Evolutionary conservation across 2,888 invertebrate genomes (phyloP).

Genomic region (Parnassius glacialis): DNA sequence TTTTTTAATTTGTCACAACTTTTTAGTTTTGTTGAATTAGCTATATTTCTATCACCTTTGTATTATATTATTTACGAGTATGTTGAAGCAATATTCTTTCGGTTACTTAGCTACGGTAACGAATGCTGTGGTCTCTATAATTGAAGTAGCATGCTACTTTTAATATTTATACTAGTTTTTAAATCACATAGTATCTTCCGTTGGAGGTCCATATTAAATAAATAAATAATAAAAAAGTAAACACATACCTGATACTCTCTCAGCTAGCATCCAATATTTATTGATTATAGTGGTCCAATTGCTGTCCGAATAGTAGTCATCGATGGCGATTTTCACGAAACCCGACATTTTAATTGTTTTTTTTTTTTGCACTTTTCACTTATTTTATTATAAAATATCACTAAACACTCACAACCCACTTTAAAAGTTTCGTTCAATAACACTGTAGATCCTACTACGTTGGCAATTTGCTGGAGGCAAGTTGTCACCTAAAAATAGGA

Average conservation of each 20-base stretch:
- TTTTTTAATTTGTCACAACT: too few relatives aligned
- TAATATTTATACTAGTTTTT: too few relatives aligned
- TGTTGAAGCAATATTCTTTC: too few relatives aligned
- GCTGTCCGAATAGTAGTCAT: slow-evolving; percentile 82
- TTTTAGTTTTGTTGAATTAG: too few relatives aligned
- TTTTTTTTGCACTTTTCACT: slow-evolving; percentile 35
- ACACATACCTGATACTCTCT: slow-evolving; percentile 85
- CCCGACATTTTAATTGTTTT: slow-evolving; percentile 76
- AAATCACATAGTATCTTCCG: too few relatives aligned
- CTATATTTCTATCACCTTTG: too few relatives aligned
- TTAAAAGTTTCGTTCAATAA: slow-evolving; percentile 41
- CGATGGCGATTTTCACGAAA: slow-evolving; percentile 84
- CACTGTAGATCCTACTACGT: slow-evolving; percentile 43
- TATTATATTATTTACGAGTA: too few relatives aligned
- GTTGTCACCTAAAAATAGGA: slow-evolving; percentile 67
- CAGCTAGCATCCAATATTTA: slow-evolving; percentile 86
- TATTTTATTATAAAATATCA: slow-evolving; percentile 36
- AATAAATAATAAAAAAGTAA: background rate
- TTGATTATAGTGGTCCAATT: slow-evolving; percentile 84
- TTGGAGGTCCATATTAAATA: background rate
- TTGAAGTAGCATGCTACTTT: too few relatives aligned
- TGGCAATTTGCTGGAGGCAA: slow-evolving; percentile 64
- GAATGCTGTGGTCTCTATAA: too few relatives aligned
- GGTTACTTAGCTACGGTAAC: too few relatives aligned
- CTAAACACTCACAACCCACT: slow-evolving; percentile 57